phyloP scores from a whole-genome alignment of 2,113 vertebrate genomes.

The Rhea americana region DNA sequence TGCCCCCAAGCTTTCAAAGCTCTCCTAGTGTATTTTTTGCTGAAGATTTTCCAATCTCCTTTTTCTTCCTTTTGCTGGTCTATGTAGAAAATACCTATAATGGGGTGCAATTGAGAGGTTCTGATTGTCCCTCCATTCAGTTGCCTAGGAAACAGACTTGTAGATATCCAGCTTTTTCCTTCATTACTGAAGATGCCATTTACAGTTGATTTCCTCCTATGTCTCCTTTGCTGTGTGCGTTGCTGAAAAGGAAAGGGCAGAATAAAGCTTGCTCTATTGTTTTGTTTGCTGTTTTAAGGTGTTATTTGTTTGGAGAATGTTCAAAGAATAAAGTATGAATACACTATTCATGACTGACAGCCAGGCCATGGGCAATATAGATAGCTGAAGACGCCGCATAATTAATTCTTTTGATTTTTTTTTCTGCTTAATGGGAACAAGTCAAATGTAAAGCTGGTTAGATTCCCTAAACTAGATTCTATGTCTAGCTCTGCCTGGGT shows the following conservation, averaged over 20 bases:
- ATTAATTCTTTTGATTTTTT: not conserved
- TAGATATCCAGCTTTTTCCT: slow-evolving; percentile 69
- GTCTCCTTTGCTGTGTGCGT: slow-evolving; percentile 35
- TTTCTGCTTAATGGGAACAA: not conserved
- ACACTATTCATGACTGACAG: not conserved
- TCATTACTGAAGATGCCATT: slow-evolving; percentile 73
- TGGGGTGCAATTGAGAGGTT: slow-evolving; percentile 55
- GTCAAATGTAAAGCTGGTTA: not conserved
- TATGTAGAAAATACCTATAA: slow-evolving; percentile 60
- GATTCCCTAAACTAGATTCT: not conserved
- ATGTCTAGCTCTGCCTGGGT: not conserved
- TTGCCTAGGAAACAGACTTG: slow-evolving; percentile 79
- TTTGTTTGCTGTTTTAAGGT: slow-evolving; percentile 34
- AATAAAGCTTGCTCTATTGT: slow-evolving; percentile 31
- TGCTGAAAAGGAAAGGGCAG: slow-evolving; percentile 47
- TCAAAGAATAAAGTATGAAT: slow-evolving; percentile 20
- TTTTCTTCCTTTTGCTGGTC: slow-evolving; percentile 43
- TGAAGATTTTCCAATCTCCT: slow-evolving; percentile 31
- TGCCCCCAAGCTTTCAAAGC: slow-evolving; percentile 24
- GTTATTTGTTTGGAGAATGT: slow-evolving; percentile 28
- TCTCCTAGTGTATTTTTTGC: slow-evolving; percentile 22
- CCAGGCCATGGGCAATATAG: not conserved
- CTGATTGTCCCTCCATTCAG: slow-evolving; percentile 67
- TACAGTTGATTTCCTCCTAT: slow-evolving; percentile 60
- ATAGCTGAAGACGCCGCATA: slow-evolving; percentile 1